Conservation (phyloP, 1,140 invertebrate species). For the Laupala kohalensis region DNA sequence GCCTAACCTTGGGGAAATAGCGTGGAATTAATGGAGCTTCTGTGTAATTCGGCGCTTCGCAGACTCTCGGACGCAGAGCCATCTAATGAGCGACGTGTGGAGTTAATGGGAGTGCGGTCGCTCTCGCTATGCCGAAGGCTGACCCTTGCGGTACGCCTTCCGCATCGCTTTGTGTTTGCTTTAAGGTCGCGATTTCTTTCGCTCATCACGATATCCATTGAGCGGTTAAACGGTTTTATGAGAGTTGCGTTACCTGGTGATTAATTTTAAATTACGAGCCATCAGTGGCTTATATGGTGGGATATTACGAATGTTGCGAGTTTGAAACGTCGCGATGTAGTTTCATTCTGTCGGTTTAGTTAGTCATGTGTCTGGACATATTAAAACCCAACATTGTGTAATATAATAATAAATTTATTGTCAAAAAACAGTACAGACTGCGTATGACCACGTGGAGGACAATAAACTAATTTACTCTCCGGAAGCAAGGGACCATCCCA, state of each 20-base stretch:
- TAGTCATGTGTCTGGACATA: too few relatives aligned
- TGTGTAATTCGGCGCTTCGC: neutral
- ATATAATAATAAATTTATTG: too few relatives aligned
- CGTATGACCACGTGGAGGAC: too few relatives aligned
- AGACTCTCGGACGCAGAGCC: neutral
- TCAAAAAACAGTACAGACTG: too few relatives aligned
- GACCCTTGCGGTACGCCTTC: neutral
- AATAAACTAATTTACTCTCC: too few relatives aligned
- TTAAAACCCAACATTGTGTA: too few relatives aligned
- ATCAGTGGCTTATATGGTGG: too few relatives aligned
- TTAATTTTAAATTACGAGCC: neutral
- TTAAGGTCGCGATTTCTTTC: neutral
- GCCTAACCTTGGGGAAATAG: neutral
- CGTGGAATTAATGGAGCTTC: neutral
- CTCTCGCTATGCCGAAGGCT: neutral
- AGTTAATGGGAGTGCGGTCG: neutral
- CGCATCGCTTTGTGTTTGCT: neutral
- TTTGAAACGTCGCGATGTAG: too few relatives aligned
- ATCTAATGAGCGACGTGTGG: neutral
- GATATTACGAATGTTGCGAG: too few relatives aligned
- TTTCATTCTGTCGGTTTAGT: too few relatives aligned
- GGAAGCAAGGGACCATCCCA: too few relatives aligned
- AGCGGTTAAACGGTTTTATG: neutral
- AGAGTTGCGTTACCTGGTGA: neutral
- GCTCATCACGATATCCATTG: neutral